Conservation (phyloP, 2,113 vertebrate genomes). For the Chloebia gouldiae region DNA sequence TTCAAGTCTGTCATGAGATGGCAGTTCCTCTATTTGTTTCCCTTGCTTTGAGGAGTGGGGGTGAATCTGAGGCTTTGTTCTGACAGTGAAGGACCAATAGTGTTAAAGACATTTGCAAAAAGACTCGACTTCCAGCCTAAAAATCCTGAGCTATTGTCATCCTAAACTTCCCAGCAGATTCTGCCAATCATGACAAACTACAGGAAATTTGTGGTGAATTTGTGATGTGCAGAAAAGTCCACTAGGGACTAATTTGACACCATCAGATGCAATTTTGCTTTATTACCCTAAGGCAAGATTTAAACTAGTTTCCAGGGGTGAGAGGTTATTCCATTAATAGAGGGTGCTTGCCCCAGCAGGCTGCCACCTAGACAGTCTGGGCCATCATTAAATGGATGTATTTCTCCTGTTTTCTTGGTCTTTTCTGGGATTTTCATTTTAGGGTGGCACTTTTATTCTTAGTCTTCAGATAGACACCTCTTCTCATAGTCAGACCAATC, state of each 20-base stretch:
- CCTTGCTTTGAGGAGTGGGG: neutral
- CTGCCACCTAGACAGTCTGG: slow-evolving; percentile 17
- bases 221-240: slow-evolving; percentile 42
- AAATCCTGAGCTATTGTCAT: neutral
- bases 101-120: neutral
- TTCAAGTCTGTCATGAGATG: neutral
- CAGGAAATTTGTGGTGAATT: slow-evolving; percentile 31
- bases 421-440: neutral
- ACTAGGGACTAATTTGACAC: slow-evolving; percentile 65
- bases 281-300: slow-evolving; percentile 64
- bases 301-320: slow-evolving; percentile 66
- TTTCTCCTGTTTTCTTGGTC: neutral
- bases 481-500: neutral
- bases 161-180: neutral
- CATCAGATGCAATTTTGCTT: slow-evolving; percentile 59
- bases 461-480: neutral
- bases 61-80: neutral
- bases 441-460: neutral
- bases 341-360: neutral
- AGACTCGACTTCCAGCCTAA: neutral
- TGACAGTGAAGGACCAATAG: neutral
- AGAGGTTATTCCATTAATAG: slow-evolving; percentile 60
- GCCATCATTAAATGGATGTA: neutral
- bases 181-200: slow-evolving; percentile 37
- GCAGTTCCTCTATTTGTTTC: neutral